Evolutionary conservation across 2,797 vertebrate species (phyloP), one percentile per base, ranked within the genome.

Genomic region (Champsocephalus gunnari): DNA sequence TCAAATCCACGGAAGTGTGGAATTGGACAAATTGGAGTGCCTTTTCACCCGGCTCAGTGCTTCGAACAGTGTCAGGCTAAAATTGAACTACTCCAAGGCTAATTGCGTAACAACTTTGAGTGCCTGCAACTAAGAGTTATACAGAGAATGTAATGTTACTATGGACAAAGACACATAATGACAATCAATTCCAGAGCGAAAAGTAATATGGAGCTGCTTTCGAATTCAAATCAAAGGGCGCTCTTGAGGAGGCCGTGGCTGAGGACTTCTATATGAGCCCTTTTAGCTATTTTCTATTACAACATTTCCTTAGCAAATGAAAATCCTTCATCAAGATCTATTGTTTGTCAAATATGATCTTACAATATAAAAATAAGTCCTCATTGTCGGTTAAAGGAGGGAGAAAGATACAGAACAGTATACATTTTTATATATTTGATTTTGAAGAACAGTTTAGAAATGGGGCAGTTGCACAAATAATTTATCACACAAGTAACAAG

Each of bases 111-210:
- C 88, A 90, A 89, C 79, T 82, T 66, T 58, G 79, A 92, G 88
- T 79, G 86, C 71, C 88, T 88, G 82, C 73, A 84, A 83, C 85
- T 83, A 50, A 83, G 78, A 92, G 80, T 91, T 92, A 90, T 88
- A 79, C 73, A 71, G 80, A 87, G 81, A 91, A 89, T 83, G 84
- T 69, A 86, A 93, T 92, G 87, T 90, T 88, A 87, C 84, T 81
- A 66, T 87, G 84, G 85, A 92, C 89, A 92, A 92, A 92, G 87
- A 87, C 66, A 79, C 82, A 80, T 89, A 91, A 94, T 91, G 90
- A 79, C 89, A 93, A 91, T 93, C 88, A 93, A 89, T 88, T 89
- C 66, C 58, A 58, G 55, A 61, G 59, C 6, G 41, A 80, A 73
- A 71, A 83, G 73, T 78, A 70, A 78, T 48, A 81, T 19, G 12